Conservation (phyloP, 2,113 vertebrate species). For the Rhadina sibilatrix region DNA sequence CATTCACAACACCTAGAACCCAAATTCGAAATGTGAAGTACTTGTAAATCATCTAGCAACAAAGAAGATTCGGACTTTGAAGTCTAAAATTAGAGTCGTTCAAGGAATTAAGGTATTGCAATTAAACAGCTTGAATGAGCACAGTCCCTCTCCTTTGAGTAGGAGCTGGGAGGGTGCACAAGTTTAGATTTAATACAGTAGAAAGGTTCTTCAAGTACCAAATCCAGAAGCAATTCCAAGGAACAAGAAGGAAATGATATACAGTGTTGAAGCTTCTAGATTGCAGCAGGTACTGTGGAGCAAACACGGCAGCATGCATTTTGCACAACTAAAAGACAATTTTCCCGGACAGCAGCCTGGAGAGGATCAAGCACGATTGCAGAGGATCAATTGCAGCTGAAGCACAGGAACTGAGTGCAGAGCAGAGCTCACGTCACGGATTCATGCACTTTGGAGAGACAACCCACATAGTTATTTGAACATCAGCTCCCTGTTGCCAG, state of each 20-base stretch:
- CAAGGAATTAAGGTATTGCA: neutral
- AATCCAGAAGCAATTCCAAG: neutral
- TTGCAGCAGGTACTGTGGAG: neutral
- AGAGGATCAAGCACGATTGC: neutral
- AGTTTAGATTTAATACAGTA: neutral
- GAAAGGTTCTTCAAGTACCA: neutral
- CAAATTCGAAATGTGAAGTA: neutral
- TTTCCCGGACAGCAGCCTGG: neutral
- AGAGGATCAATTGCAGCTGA: neutral
- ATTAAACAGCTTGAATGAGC: neutral
- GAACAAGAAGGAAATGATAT: neutral
- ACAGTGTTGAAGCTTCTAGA: neutral
- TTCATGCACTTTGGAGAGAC: neutral
- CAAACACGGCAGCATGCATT: rapidly evolving
- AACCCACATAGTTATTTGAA: neutral
- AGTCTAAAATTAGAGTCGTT: neutral
- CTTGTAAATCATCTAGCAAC: neutral
- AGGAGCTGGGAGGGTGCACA: neutral
- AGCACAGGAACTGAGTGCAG: neutral
- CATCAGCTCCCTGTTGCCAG: neutral
- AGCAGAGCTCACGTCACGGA: neutral
- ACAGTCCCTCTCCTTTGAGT: neutral
- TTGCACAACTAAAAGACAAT: neutral
- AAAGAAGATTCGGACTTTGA: neutral
- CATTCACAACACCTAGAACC: neutral